A percentile compares a stretch with the other conserved stretches of the same genome.
Conservation (phyloP, 2,797 vertebrate species). For the Apodemus agrarius region DNA sequence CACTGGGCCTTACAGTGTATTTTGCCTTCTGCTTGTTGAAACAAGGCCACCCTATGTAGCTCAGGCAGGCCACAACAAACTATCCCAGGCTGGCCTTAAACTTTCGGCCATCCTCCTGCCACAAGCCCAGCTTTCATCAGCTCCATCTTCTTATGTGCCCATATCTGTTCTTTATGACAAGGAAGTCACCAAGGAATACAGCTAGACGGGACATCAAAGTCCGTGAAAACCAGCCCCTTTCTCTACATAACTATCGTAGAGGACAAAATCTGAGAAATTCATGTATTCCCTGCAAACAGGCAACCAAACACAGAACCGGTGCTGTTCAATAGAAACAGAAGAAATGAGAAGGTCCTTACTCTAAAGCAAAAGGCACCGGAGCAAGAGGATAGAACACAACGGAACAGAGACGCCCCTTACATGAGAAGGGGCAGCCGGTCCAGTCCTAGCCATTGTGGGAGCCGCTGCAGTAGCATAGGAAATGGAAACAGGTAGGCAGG, state of each 20-base stretch:
- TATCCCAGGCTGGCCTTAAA: not conserved
- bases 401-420: not conserved
- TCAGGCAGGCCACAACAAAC: not conserved
- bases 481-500: not conserved
- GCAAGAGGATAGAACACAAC: not conserved
- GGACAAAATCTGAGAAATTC: not conserved
- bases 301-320: not conserved
- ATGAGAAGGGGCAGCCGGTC: not conserved
- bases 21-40: not conserved
- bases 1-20: not conserved
- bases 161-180: not conserved
- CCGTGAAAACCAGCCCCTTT: not conserved
- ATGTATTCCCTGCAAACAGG: not conserved
- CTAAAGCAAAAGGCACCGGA: constrained; percentile 15
- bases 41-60: not conserved
- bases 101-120: not conserved
- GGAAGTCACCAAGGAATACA: not conserved
- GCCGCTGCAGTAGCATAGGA: not conserved
- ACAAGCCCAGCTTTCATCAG: not conserved
- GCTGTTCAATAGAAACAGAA: not conserved
- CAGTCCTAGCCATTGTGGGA: not conserved
- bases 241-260: not conserved
- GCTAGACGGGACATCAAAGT: not conserved
- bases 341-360: not conserved
- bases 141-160: not conserved